These are phyloP conservation scores for Zapornia atra DNA, from an alignment of 2,113 vertebrate species.

Conservation along the genomic window DNA sequence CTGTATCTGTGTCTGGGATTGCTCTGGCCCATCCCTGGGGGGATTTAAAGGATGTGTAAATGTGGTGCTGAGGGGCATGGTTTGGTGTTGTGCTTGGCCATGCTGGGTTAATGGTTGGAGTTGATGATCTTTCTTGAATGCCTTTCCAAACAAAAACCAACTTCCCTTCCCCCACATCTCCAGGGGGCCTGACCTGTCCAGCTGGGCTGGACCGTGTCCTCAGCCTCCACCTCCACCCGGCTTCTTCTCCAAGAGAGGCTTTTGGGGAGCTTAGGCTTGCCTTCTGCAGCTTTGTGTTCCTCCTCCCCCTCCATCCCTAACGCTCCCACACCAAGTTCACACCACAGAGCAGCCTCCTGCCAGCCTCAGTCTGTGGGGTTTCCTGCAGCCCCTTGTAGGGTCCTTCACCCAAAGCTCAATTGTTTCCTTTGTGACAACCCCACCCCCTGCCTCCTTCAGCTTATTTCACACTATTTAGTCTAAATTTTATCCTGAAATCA, in stretches of 20 bases:
- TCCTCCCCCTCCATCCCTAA: too few species aligned
- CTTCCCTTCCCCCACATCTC: background rate
- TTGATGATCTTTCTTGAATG: too few species aligned
- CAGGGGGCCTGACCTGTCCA: background rate
- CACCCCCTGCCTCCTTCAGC: background rate
- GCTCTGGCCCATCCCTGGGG: background rate
- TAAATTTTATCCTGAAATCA: too few species aligned
- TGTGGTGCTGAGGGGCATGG: rapidly evolving
- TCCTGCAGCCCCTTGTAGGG: background rate
- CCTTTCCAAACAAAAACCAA: too few species aligned
- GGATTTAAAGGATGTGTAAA: background rate
- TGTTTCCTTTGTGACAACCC: background rate
- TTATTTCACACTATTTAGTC: too few species aligned
- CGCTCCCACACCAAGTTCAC: too few species aligned
- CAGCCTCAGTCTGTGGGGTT: rapidly evolving
- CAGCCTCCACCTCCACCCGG: background rate
- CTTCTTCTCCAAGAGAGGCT: background rate
- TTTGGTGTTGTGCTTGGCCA: too few species aligned
- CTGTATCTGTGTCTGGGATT: too few species aligned
- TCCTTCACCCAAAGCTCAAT: rapidly evolving
- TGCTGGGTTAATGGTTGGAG: background rate
- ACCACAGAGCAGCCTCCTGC: rapidly evolving
- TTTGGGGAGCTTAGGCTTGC: background rate
- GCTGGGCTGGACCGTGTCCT: background rate
- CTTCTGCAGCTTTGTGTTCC: too few species aligned